Evolutionary conservation across 2,113 vertebrate genomes (phyloP).

Genomic region (Phylloscopus trochiloides): DNA sequence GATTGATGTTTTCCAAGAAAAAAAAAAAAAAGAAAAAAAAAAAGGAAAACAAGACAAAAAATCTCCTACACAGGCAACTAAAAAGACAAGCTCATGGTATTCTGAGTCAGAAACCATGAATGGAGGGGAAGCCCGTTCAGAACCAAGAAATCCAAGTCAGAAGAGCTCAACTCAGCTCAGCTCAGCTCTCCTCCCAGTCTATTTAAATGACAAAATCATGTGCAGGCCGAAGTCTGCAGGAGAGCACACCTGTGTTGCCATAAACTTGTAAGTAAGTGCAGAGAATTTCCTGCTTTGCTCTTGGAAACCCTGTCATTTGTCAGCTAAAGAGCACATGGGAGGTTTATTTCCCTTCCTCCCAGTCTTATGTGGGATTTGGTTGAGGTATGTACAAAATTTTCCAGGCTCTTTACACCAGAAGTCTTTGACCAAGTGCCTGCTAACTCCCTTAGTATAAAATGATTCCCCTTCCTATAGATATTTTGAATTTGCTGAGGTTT

Average conservation of each 20-base stretch:
- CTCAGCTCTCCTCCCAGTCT: not conserved
- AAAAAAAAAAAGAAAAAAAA: not conserved
- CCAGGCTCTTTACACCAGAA: not conserved
- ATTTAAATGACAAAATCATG: not conserved
- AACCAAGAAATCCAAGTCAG: not conserved
- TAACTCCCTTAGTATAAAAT: not conserved
- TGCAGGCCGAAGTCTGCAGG: not conserved
- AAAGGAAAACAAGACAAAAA: not conserved
- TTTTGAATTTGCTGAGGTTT: not conserved
- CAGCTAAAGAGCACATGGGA: not conserved
- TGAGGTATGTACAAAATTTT: constrained; percentile 2
- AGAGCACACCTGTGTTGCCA: not conserved
- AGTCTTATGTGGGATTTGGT: not conserved
- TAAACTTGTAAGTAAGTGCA: not conserved
- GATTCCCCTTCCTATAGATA: not conserved
- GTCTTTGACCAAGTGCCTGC: not conserved
- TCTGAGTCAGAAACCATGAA: not conserved
- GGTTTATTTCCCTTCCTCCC: not conserved
- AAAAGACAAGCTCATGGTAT: not conserved
- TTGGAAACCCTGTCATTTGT: not conserved
- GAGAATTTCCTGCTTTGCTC: constrained; percentile 18
- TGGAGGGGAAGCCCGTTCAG: not conserved
- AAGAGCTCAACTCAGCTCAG: not conserved
- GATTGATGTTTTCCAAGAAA: not conserved
- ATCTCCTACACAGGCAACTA: not conserved